phyloP scores from a whole-genome alignment of 2,113 vertebrate species.

The Halichoerus grypus region DNA sequence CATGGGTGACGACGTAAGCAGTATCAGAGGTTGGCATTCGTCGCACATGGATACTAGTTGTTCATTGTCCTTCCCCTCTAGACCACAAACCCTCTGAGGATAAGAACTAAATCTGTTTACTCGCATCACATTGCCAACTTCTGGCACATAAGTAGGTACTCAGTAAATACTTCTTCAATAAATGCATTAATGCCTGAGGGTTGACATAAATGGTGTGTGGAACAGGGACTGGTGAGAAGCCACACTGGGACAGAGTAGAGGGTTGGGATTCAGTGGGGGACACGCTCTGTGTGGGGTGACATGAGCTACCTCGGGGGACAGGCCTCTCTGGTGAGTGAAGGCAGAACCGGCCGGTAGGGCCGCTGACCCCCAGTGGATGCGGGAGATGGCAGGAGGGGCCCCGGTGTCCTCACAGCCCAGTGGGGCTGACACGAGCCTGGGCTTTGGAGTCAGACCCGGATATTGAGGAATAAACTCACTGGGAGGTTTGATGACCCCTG shows the following conservation, averaged over 20 bases:
- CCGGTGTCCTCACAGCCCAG: background rate
- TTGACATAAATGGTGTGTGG: background rate
- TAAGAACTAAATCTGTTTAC: background rate
- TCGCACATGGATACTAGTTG: background rate
- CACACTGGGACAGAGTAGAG: background rate
- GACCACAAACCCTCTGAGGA: background rate
- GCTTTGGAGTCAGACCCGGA: background rate
- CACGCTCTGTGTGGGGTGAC: background rate
- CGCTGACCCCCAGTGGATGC: background rate
- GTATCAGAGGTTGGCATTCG: background rate
- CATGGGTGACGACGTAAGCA: background rate
- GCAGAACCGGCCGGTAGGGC: background rate
- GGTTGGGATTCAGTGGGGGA: background rate
- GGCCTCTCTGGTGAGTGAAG: background rate
- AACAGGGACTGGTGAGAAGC: background rate
- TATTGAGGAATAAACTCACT: background rate
- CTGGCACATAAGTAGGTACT: background rate
- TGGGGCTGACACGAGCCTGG: background rate
- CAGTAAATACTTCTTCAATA: background rate
- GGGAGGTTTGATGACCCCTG: background rate
- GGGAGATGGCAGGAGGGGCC: background rate
- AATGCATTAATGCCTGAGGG: background rate
- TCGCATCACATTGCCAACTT: background rate
- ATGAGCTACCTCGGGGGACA: accelerated
- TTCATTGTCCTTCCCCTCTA: background rate